These are phyloP conservation scores for Microctonus brassicae DNA, from an alignment of 2,888 invertebrate species.

Conservation along the genomic window DNA sequence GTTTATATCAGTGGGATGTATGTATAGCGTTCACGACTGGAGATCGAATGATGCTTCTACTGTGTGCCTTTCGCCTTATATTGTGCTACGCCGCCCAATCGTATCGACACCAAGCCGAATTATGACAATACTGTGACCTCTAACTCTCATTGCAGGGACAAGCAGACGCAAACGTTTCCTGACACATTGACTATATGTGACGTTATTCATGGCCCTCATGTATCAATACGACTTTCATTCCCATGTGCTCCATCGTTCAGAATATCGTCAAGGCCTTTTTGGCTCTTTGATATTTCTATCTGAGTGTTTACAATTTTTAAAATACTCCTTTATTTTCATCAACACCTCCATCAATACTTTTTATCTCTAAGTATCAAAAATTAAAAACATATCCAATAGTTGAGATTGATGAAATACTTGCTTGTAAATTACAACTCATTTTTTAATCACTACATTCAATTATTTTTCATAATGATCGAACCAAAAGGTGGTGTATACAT, in stretches of 20 bases:
- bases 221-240: slow-evolving; percentile 28
- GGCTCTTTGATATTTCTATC: not conserved
- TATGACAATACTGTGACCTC: not conserved
- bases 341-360: slow-evolving; percentile 9
- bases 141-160: not conserved
- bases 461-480: not conserved
- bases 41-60: slow-evolving; percentile 55
- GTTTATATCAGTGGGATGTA: slow-evolving; percentile 24
- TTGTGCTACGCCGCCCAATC: slow-evolving; percentile 51
- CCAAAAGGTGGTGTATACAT: no score
- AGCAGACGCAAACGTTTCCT: slow-evolving; percentile 15
- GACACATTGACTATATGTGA: slow-evolving; percentile 7
- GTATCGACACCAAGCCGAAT: not conserved
- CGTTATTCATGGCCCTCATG: slow-evolving; percentile 8
- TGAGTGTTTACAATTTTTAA: slow-evolving; percentile 9
- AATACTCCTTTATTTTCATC: not conserved
- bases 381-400: not conserved
- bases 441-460: not conserved
- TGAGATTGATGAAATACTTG: not conserved
- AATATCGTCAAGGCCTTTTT: slow-evolving; percentile 42
- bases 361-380: not conserved
- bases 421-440: not conserved
- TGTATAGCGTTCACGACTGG: slow-evolving; percentile 37
- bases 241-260: slow-evolving; percentile 22
- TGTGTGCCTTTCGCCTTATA: slow-evolving; percentile 53